These are phyloP conservation scores for Hedychridium roseum DNA, from an alignment of 2,888 invertebrate genomes.

Conservation along the genomic window DNA sequence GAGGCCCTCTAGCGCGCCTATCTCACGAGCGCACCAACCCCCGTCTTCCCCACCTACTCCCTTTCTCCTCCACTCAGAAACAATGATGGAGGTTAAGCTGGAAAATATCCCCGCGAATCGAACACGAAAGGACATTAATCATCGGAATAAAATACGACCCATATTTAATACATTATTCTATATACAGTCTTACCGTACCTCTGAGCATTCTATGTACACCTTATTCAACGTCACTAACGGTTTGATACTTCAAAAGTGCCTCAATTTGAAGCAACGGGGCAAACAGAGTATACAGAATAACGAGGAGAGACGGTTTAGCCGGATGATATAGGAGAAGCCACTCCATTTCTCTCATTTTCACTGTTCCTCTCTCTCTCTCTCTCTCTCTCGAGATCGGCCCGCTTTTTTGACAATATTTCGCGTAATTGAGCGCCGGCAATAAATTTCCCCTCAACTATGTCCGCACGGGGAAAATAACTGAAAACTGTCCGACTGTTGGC, in stretches of 20 bases:
- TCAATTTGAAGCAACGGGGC: too few relatives aligned
- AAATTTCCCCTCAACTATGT: conserved; percentile 57
- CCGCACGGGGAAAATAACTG: conserved; percentile 54
- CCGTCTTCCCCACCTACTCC: conserved; percentile 17
- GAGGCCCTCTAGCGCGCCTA: conserved; percentile 32
- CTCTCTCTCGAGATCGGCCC: conserved; percentile 7
- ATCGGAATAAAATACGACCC: too few relatives aligned
- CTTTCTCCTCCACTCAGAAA: conserved; percentile 30
- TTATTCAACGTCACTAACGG: too few relatives aligned
- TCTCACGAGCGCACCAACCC: conserved; percentile 34
- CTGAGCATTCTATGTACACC: too few relatives aligned
- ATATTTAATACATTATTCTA: too few relatives aligned
- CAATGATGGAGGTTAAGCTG: conserved; percentile 48
- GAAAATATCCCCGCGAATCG: conserved; percentile 26
- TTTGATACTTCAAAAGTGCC: too few relatives aligned
- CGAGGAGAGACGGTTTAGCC: conserved; percentile 11
- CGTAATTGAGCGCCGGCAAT: conserved; percentile 57
- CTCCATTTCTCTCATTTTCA: neutral
- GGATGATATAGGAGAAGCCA: conserved; percentile 17
- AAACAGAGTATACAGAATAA: too few relatives aligned
- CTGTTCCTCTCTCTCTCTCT: neutral
- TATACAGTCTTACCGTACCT: too few relatives aligned
- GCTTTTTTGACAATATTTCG: conserved; percentile 54
- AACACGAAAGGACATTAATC: too few relatives aligned
- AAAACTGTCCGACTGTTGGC: conserved; percentile 55